These are phyloP conservation scores for Diplodus sargus DNA, from an alignment of 2,797 vertebrate genomes.

Conservation along the genomic window DNA sequence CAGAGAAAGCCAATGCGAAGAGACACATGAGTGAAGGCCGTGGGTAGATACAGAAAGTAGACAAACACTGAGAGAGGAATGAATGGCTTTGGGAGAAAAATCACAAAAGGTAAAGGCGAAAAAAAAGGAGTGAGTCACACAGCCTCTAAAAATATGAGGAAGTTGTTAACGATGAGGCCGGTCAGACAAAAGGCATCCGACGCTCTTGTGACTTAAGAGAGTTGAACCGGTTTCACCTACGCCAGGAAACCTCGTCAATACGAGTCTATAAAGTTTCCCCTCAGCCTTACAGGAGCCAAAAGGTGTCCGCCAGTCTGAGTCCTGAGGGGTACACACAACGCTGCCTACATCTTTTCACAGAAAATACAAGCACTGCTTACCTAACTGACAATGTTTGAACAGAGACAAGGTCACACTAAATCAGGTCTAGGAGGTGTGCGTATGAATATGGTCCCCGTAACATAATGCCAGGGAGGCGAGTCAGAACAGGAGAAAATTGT, in stretches of 20 bases:
- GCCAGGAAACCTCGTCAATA: background rate
- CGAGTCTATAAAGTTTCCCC: slow-evolving; percentile 1
- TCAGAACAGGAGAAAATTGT: background rate
- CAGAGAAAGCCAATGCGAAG: background rate
- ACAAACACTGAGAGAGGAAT: background rate
- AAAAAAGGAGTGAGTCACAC: slow-evolving; percentile 27
- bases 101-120: background rate
- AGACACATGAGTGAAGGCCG: slow-evolving; percentile 15
- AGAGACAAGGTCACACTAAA: slow-evolving; percentile 7
- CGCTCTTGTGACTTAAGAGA: background rate
- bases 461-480: background rate
- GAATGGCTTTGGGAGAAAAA: slow-evolving; percentile 16
- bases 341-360: background rate
- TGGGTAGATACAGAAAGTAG: background rate
- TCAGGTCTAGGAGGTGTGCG: background rate
- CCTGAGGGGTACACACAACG: slow-evolving; percentile 3
- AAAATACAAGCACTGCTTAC: slow-evolving; percentile 12
- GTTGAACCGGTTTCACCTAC: slow-evolving; percentile 10
- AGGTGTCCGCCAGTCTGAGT: slow-evolving; percentile 4
- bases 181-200: slow-evolving; percentile 7
- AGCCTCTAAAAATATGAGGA: slow-evolving; percentile 25
- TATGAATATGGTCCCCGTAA: background rate
- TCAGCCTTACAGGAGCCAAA: slow-evolving; percentile 12
- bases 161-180: background rate
- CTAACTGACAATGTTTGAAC: background rate